Percentiles rank a stretch among this genome's conserved stretches.
phyloP scores from a whole-genome alignment of 2,113 vertebrate genomes.

The Electrona antarctica region DNA sequence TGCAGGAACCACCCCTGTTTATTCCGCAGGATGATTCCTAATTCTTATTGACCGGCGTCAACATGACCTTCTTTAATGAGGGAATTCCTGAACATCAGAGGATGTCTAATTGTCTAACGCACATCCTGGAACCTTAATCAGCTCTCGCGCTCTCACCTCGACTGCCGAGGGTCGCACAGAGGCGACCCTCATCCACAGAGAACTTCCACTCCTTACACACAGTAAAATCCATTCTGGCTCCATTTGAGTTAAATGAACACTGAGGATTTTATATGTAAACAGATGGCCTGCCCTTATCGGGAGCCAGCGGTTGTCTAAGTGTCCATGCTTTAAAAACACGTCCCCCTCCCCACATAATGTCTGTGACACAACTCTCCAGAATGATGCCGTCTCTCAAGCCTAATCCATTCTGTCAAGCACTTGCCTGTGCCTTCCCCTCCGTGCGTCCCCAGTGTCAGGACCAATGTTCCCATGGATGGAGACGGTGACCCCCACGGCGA shows the following conservation, averaged over 20 bases:
- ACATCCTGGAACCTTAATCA: constrained; percentile 73
- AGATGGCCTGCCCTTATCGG: not conserved
- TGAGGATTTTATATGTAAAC: constrained; percentile 14
- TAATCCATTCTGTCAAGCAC: constrained; percentile 32
- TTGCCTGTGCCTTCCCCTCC: constrained; percentile 29
- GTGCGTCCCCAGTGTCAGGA: constrained; percentile 53
- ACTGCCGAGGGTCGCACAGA: constrained; percentile 41
- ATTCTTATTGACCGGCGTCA: constrained; percentile 61
- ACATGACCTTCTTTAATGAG: constrained; percentile 73
- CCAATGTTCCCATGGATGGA: constrained; percentile 71
- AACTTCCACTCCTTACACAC: constrained; percentile 46
- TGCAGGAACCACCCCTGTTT: constrained; percentile 66
- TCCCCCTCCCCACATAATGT: not conserved
- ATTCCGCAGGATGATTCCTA: constrained; percentile 52
- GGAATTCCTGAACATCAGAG: constrained; percentile 74
- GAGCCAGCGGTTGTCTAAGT: constrained; percentile 5
- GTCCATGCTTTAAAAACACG: constrained; percentile 5
- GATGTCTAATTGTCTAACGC: constrained; percentile 75
- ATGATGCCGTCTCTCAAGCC: not conserved
- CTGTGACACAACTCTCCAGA: no score
- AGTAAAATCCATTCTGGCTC: no score
- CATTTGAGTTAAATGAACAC: no score
- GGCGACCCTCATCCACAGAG: constrained; percentile 28
- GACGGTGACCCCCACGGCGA: constrained; percentile 49
- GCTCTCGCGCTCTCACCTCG: constrained; percentile 64